These are phyloP conservation scores for Rhodinocichla rosea DNA, from an alignment of 2,113 vertebrate genomes.

Conservation along the genomic window DNA sequence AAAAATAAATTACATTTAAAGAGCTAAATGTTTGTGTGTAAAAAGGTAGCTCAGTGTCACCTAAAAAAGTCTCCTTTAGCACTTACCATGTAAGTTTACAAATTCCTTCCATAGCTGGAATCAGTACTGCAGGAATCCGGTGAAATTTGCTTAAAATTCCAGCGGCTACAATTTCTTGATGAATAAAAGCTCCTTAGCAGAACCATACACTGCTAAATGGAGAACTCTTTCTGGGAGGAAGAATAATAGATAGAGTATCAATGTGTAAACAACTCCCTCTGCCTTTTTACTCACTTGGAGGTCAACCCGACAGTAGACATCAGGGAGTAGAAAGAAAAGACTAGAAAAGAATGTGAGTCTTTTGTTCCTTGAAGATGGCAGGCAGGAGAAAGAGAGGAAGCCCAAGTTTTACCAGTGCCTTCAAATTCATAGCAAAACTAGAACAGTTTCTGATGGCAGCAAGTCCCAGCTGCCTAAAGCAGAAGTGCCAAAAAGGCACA, in stretches of 20 bases:
- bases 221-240: background rate
- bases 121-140: background rate
- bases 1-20: background rate
- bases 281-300: background rate
- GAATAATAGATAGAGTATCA: background rate
- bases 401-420: background rate
- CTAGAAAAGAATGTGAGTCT: fast-evolving
- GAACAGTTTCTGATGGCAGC: background rate
- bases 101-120: background rate
- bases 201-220: fast-evolving
- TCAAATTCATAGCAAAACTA: background rate
- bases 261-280: background rate
- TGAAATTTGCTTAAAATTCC: background rate
- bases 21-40: background rate
- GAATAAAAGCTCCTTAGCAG: background rate
- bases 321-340: background rate
- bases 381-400: background rate
- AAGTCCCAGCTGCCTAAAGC: background rate
- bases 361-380: background rate
- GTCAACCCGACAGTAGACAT: background rate
- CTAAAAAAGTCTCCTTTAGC: background rate
- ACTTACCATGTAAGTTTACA: background rate
- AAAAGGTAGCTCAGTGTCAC: background rate
- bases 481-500: background rate
- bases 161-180: background rate